Evolutionary conservation across 2,888 invertebrate species (phyloP).

Genomic region (Fissipunctia ypsillon): DNA sequence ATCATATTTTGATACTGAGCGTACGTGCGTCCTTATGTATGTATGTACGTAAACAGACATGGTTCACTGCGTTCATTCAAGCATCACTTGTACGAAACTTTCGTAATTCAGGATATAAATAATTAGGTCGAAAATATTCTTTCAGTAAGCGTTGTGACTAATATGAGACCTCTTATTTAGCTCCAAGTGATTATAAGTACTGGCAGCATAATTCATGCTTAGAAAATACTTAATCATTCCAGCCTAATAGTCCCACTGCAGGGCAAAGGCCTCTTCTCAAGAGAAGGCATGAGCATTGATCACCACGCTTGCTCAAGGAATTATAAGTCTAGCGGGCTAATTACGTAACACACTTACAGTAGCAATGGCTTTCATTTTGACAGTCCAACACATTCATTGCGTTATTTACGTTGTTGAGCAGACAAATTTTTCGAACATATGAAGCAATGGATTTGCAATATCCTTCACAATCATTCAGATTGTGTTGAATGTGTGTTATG

Average conservation of each 20-base stretch:
- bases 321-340: too few species aligned
- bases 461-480: too few species aligned
- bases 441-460: too few species aligned
- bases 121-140: neutral
- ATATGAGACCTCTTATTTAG: neutral
- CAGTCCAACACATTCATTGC: too few species aligned
- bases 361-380: too few species aligned
- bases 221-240: neutral
- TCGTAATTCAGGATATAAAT: neutral
- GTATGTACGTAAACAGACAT: conserved; percentile 18
- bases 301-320: neutral
- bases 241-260: too few species aligned
- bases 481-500: too few species aligned
- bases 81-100: neutral
- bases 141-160: neutral
- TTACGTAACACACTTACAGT: too few species aligned
- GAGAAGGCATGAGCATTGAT: neutral
- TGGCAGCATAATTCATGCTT: neutral
- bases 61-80: conserved; percentile 18
- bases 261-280: neutral
- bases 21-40: conserved; percentile 16
- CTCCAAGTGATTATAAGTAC: neutral
- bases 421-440: too few species aligned
- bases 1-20: conserved; percentile 22
- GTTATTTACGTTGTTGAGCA: too few species aligned